Evolutionary conservation across 2,797 vertebrate genomes (phyloP).

Genomic region (Rhinoraja longicauda): DNA sequence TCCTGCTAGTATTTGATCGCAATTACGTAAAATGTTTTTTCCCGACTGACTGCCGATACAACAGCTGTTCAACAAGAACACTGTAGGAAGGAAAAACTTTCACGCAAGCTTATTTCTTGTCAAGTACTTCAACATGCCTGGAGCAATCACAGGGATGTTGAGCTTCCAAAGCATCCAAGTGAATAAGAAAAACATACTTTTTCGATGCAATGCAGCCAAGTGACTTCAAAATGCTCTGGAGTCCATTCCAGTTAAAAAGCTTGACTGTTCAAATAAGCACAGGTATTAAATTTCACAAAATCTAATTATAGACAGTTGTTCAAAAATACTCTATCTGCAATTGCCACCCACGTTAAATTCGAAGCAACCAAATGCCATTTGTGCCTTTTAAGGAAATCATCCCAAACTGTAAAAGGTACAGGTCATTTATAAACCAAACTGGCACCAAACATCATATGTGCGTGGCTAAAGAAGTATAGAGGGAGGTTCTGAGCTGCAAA

Average conservation of each 20-base stretch:
- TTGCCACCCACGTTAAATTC: constrained; percentile 1
- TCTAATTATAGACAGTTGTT: background rate
- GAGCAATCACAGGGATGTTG: background rate
- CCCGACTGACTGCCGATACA: background rate
- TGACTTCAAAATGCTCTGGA: background rate
- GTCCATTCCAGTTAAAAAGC: background rate
- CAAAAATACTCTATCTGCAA: background rate
- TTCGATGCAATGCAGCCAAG: background rate
- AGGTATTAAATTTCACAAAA: constrained; percentile 22
- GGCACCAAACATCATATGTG: background rate
- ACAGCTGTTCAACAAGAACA: constrained; percentile 1
- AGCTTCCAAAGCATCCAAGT: background rate
- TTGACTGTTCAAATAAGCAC: constrained; percentile 11
- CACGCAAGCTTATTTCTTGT: background rate
- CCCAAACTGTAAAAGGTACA: background rate
- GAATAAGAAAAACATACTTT: background rate
- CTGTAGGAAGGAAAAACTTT: background rate
- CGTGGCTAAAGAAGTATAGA: background rate
- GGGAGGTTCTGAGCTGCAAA: background rate
- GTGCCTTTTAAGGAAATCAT: background rate
- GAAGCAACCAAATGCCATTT: background rate
- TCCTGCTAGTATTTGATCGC: background rate
- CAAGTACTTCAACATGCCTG: constrained; percentile 14
- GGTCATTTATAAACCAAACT: background rate
- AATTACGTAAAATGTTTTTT: background rate